phyloP scores from a whole-genome alignment of 2,797 vertebrate genomes.

The Myotis vivesi region DNA sequence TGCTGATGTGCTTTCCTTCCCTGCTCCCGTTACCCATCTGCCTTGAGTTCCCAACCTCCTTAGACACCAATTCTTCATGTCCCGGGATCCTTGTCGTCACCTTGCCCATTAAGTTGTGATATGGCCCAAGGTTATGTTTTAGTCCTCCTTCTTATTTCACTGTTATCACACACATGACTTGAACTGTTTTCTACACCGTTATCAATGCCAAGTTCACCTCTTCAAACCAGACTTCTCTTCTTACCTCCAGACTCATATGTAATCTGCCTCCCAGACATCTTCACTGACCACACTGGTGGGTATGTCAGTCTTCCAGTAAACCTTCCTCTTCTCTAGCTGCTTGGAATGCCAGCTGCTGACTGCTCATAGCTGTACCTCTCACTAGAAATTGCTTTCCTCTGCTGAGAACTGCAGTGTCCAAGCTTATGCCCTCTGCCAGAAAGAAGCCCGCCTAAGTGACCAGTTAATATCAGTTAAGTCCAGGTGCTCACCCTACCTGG shows the following conservation, averaged over 20 bases:
- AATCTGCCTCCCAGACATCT: background rate
- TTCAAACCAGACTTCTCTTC: background rate
- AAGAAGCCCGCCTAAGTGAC: background rate
- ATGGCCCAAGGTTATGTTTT: background rate
- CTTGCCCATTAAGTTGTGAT: background rate
- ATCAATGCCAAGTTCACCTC: background rate
- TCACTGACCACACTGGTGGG: background rate
- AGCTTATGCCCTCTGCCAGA: background rate
- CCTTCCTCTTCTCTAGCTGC: background rate
- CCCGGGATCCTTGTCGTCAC: background rate
- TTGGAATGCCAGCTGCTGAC: accelerated
- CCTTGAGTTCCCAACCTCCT: background rate
- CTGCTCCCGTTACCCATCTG: background rate
- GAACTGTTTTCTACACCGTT: background rate
- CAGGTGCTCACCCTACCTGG: background rate
- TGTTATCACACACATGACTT: background rate
- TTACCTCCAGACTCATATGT: background rate
- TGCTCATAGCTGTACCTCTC: background rate
- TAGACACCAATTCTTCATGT: background rate
- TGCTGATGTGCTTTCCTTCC: background rate
- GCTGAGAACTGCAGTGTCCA: background rate
- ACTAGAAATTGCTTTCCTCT: background rate
- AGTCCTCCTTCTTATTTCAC: background rate
- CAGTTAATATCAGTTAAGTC: background rate
- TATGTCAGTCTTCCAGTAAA: background rate